These are phyloP conservation scores for Morpho achilles DNA, from an alignment of 2,888 invertebrate species.

Conservation along the genomic window DNA sequence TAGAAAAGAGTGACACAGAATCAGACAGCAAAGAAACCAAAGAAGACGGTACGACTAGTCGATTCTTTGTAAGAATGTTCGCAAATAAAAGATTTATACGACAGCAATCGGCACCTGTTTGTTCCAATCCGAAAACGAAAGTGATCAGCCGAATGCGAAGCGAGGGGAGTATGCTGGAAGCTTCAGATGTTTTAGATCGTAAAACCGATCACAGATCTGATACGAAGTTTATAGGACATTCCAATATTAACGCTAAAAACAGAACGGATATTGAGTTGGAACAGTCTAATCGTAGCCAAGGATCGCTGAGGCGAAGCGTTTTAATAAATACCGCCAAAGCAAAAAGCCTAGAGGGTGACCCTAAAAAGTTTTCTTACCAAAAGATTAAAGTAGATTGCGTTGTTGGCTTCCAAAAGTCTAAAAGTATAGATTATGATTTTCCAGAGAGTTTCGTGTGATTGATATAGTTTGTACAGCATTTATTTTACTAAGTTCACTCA, in stretches of 20 bases:
- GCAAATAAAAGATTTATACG: constrained; percentile 55
- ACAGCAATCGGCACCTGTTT: constrained; percentile 66
- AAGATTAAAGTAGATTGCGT: constrained; percentile 65
- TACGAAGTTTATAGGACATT: constrained; percentile 55
- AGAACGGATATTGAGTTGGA: constrained; percentile 52
- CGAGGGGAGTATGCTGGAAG: constrained; percentile 57
- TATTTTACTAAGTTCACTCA: constrained; percentile 24
- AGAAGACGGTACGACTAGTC: constrained; percentile 43
- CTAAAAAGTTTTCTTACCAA: constrained; percentile 52
- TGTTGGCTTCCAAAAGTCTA: constrained; percentile 64
- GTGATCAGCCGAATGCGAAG: constrained; percentile 60
- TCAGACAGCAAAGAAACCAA: constrained; percentile 44
- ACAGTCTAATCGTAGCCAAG: constrained; percentile 41
- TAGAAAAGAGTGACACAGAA: constrained; percentile 61
- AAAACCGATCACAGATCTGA: constrained; percentile 34
- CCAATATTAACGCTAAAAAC: constrained; percentile 52
- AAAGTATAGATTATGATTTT: constrained; percentile 61
- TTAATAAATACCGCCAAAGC: constrained; percentile 70
- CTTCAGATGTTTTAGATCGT: constrained; percentile 39
- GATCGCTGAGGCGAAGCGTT: constrained; percentile 72
- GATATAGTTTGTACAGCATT: constrained; percentile 28
- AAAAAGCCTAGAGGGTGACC: constrained; percentile 58
- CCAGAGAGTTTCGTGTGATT: constrained; percentile 70
- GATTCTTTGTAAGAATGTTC: constrained; percentile 60
- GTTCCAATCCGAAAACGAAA: constrained; percentile 48